Percentiles rank a stretch among this genome's conserved stretches.
These are phyloP conservation scores for Setipinna tenuifilis DNA, from an alignment of 2,797 vertebrate genomes.

Conservation along the genomic window DNA sequence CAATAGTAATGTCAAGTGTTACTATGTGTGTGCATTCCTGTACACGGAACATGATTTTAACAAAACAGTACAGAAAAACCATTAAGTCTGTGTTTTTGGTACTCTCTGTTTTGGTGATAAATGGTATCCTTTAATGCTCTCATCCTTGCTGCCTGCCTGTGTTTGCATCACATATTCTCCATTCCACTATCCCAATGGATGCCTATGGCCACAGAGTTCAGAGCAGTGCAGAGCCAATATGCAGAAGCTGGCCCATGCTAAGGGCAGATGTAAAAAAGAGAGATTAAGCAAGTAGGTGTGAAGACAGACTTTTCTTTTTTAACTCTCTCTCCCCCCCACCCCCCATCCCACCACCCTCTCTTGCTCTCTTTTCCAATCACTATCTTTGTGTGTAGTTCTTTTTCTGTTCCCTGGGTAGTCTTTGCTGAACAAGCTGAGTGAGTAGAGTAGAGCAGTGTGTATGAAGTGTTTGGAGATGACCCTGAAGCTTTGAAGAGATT, in stretches of 20 bases:
- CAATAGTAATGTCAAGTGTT: no score
- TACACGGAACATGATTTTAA: background rate
- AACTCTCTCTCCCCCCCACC: background rate
- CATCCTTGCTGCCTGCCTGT: background rate
- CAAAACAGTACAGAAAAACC: background rate
- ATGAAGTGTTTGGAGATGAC: constrained; percentile 14
- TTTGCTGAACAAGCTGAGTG: background rate
- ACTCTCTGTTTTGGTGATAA: background rate
- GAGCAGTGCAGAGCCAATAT: background rate
- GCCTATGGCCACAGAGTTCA: background rate
- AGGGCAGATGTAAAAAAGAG: no score
- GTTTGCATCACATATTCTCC: background rate
- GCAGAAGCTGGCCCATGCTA: background rate
- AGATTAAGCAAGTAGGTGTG: no score
- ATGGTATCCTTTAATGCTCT: background rate
- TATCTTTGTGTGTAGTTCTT: background rate
- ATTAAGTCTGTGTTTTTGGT: background rate
- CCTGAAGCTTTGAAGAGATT: constrained; percentile 7
- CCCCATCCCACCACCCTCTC: background rate
- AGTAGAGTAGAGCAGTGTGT: background rate
- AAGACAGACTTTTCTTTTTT: background rate
- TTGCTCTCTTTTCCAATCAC: background rate
- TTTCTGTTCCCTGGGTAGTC: background rate
- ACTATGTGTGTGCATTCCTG: background rate
- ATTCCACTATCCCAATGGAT: background rate